Evolutionary conservation across 2,113 vertebrate genomes (phyloP), one percentile per base, ranked within the genome.

Genomic region (Manacus vitellinus): DNA sequence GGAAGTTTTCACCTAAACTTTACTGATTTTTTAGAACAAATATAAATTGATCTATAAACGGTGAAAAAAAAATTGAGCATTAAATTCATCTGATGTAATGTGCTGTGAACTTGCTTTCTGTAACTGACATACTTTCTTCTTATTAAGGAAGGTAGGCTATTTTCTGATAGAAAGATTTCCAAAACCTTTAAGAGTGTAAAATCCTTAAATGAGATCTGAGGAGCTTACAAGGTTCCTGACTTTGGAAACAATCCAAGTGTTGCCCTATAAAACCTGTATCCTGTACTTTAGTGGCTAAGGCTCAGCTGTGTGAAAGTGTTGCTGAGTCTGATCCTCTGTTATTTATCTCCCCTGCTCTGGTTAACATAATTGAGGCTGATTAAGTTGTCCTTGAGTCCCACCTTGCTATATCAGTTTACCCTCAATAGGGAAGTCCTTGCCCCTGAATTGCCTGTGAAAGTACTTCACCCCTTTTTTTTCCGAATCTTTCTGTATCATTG

Each of bases 311-410:
- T n/a, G 24, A 52, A 71, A 59, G 41, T 31, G 30, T 81, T 72
- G 8, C 62, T 21, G 18, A 77, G 33, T 66, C 23, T 73, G 35
- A 76, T 79, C 56, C 27, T 41, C 33, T 44, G 28, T 78, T 78
- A 43, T 39, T 75, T 79, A 39, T 70, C 47, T 67, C 11, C 31
- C 35, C 24, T 12, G 6, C 35, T n/a, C 47, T 39, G 39, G 55
- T 61, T 84, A 94, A 59, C 30, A 33, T 96, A 81, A 94, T 56
- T 92, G 59, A 84, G 33, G 8, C 75, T 96, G 95, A 95, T 95
- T 96, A 97, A 90, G 25, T 93, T 94, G 88, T 90, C 92, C 88
- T 96, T 94, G 90, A 86, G 35, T 86, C 56, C 47, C 63, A 94
- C 95, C 92, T 96, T 94, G 82, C 30, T 82, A 2, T 27, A 33